Conservation (phyloP, 1,140 invertebrate genomes). For the Eriocheir sinensis region DNA sequence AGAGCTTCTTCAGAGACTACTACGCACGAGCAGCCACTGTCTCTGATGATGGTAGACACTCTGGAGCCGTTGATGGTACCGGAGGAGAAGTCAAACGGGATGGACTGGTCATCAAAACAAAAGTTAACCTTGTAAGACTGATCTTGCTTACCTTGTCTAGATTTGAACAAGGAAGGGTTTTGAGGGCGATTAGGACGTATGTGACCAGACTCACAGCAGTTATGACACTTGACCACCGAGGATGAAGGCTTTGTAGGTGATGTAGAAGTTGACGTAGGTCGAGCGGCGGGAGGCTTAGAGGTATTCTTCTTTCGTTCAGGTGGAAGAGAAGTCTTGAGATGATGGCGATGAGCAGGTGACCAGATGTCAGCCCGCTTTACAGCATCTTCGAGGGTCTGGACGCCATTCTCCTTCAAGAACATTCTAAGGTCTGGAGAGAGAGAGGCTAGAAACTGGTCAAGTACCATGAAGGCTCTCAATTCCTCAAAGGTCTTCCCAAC, state of each 20-base stretch:
- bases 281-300: not conserved
- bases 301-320: not conserved
- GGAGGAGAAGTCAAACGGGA: not conserved
- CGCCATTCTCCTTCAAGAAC: not conserved
- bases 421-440: not conserved
- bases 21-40: conserved; percentile 52
- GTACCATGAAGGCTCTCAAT: not conserved
- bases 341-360: not conserved
- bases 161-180: not conserved
- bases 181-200: not conserved
- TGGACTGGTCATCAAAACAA: not conserved
- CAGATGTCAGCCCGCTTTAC: not conserved
- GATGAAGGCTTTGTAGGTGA: not conserved
- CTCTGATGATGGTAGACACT: conserved; percentile 45
- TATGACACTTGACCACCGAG: not conserved
- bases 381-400: not conserved
- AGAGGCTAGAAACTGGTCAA: no score
- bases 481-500: not conserved
- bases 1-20: conserved; percentile 48
- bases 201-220: not conserved
- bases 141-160: no score
- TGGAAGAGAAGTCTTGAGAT: not conserved
- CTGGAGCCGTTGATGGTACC: conserved; percentile 38
- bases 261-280: not conserved
- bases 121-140: no score